A percentile compares a stretch with the other conserved stretches of the same genome.
These are phyloP conservation scores for Teinopalpus imperialis DNA, from an alignment of 2,888 invertebrate species.

Conservation along the genomic window DNA sequence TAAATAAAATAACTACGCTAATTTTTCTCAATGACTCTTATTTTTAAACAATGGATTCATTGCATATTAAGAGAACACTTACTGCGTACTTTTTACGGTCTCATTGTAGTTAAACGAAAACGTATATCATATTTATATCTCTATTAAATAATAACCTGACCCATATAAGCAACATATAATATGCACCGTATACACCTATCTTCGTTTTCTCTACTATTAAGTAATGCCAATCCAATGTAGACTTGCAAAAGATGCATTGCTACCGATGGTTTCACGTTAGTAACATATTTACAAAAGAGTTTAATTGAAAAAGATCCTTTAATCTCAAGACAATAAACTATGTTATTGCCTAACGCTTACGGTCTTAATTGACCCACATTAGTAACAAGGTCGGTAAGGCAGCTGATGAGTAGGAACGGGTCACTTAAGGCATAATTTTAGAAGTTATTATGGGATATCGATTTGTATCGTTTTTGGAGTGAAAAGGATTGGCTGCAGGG, in stretches of 20 bases:
- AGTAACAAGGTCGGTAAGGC: slow-evolving; percentile 62
- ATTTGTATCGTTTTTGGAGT: slow-evolving; percentile 67
- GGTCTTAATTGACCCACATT: slow-evolving; percentile 67
- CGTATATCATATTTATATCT: no score
- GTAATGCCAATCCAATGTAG: slow-evolving; percentile 59
- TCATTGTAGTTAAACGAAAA: no score
- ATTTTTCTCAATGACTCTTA: no score
- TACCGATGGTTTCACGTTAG: slow-evolving; percentile 31
- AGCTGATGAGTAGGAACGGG: slow-evolving; percentile 71
- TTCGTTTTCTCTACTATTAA: slow-evolving; percentile 52
- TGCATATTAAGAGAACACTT: no score
- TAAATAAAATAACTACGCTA: no score
- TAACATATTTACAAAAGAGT: neutral
- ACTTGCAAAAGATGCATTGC: slow-evolving; percentile 64
- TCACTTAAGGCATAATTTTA: slow-evolving; percentile 66
- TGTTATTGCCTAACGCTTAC: slow-evolving; percentile 31
- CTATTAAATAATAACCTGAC: no score
- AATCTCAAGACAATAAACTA: slow-evolving; percentile 29
- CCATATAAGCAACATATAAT: no score
- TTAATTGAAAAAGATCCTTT: slow-evolving; percentile 33
- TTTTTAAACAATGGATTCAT: no score
- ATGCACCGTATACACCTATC: slow-evolving; percentile 51
- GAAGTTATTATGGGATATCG: slow-evolving; percentile 61
- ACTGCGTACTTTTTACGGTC: no score
- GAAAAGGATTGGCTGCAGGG: slow-evolving; percentile 51